Evolutionary conservation across 2,113 vertebrate genomes (phyloP).

Genomic region (Tragelaphus strepsiceros): DNA sequence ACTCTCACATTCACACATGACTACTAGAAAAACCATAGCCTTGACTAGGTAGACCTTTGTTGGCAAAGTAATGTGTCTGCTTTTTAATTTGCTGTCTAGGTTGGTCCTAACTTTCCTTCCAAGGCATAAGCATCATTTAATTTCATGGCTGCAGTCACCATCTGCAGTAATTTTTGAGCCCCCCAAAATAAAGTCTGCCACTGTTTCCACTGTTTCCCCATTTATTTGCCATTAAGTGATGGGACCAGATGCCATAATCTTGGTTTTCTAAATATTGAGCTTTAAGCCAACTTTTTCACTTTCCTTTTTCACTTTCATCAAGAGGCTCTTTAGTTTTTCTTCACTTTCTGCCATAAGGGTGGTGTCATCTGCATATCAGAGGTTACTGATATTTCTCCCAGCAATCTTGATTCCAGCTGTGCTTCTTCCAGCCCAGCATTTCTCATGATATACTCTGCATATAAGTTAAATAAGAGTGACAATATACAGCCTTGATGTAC

Average conservation of each 20-base stretch:
- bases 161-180: background rate
- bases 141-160: background rate
- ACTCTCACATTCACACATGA: background rate
- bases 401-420: background rate
- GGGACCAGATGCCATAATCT: background rate
- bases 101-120: background rate
- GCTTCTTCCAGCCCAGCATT: background rate
- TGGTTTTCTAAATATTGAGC: background rate
- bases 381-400: accelerated
- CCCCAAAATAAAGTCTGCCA: background rate
- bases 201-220: background rate
- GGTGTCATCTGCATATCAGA: background rate
- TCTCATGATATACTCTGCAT: too few species aligned
- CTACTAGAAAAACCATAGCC: background rate
- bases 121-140: background rate
- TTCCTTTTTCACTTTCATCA: background rate
- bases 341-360: background rate
- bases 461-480: too few species aligned
- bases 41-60: background rate
- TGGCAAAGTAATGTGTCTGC: background rate
- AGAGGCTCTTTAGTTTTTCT: background rate
- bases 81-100: background rate
- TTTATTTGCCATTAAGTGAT: background rate
- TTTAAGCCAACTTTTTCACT: background rate
- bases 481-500: too few species aligned